phyloP scores from a whole-genome alignment of 2,888 invertebrate genomes.

The Macroteleia sp. region DNA sequence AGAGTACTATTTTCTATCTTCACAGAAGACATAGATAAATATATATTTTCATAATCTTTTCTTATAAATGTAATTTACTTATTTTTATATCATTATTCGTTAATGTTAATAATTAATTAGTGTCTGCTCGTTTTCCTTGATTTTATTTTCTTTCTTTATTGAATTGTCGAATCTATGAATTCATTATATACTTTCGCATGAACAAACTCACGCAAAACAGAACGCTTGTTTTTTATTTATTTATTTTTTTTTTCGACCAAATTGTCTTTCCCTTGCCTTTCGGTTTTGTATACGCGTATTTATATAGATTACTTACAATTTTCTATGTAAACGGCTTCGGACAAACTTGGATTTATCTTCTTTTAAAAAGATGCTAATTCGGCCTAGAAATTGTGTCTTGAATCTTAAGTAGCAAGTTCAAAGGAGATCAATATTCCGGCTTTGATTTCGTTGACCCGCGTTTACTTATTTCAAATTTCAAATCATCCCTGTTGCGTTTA shows the following conservation, averaged over 20 bases:
- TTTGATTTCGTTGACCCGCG: constrained; percentile 47
- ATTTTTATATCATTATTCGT: constrained; percentile 82
- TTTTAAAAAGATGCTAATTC: constrained; percentile 68
- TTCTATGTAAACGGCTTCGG: constrained; percentile 42
- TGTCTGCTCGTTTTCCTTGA: constrained; percentile 78
- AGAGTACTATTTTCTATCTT: constrained; percentile 85
- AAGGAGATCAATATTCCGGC: constrained; percentile 67
- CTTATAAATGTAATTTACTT: constrained; percentile 84
- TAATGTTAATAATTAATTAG: constrained; percentile 83
- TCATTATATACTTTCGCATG: constrained; percentile 71
- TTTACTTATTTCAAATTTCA: constrained; percentile 5
- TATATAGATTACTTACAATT: constrained; percentile 56
- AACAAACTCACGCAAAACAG: constrained; percentile 70
- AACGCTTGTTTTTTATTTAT: constrained; percentile 54
- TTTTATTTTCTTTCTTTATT: constrained; percentile 6
- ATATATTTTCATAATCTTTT: constrained; percentile 85
- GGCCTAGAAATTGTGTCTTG: constrained; percentile 68
- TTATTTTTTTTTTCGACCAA: too few relatives aligned
- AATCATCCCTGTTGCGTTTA: too few relatives aligned
- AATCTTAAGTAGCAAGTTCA: constrained; percentile 70
- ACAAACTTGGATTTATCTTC: constrained; percentile 49
- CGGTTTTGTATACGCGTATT: constrained; percentile 43
- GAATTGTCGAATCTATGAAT: constrained; percentile 74
- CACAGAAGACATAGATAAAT: constrained; percentile 85
- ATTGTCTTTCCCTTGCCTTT: too few relatives aligned